Conservation (phyloP, 2,888 invertebrate species). For the Lampropteryx suffumata region DNA sequence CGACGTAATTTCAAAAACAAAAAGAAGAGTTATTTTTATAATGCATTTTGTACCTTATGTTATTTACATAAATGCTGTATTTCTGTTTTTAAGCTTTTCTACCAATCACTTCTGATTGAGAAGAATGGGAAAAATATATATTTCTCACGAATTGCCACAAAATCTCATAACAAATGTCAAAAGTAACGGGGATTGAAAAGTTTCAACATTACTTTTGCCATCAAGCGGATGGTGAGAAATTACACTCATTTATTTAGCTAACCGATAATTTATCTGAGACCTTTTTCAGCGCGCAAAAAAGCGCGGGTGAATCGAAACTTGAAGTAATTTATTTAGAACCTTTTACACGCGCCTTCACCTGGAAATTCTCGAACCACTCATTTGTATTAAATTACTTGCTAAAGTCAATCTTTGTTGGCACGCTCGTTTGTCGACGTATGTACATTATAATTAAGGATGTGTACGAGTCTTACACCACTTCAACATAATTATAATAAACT, state of each 20-base stretch:
- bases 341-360: slow-evolving; percentile 7
- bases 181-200: slow-evolving; percentile 29
- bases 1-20: no score
- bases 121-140: slow-evolving; percentile 12
- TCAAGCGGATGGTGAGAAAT: slow-evolving; percentile 25
- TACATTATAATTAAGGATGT: no score
- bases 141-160: slow-evolving; percentile 11
- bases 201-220: slow-evolving; percentile 21
- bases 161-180: slow-evolving; percentile 18
- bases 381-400: slow-evolving; percentile 29
- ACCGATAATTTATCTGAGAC: slow-evolving; percentile 32
- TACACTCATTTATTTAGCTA: slow-evolving; percentile 30
- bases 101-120: slow-evolving; percentile 2
- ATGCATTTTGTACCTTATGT: no score
- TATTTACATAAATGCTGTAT: no score
- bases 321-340: slow-evolving; percentile 32
- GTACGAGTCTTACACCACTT: no score
- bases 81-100: no score
- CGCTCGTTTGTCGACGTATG: background rate
- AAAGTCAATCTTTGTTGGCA: slow-evolving; percentile 18
- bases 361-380: slow-evolving; percentile 21
- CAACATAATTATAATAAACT: no score
- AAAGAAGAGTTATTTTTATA: no score
- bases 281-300: slow-evolving; percentile 24
- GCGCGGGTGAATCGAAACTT: slow-evolving; percentile 22